Base-by-base conservation (phyloP, 2,797 vertebrate species). In the Lagocephalus sceleratus region DNA sequence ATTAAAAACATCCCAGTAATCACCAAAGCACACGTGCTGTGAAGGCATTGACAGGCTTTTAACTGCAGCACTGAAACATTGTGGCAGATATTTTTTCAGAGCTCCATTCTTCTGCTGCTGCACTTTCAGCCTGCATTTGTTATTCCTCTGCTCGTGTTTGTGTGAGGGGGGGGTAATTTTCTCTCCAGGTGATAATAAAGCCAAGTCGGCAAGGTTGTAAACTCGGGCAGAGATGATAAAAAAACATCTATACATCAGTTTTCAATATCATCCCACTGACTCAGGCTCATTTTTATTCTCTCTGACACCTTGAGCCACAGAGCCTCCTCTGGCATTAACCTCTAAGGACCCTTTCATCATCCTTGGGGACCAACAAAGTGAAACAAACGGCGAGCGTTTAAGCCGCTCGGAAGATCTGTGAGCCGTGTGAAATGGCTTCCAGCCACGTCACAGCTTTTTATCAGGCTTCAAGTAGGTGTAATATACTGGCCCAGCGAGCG, bases 401-500 rank as follows among this genome's bases (percentile, higher is more conserved):
- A 48, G 62, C 47, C 23, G 26, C 23, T 47, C 66, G 44, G 41
- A 46, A 57, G 68, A 76, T 35, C 58, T 71, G 63, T 61, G 62
- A 60, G 65, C 51, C 61, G 71, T 73, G 66, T 83, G 69, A 79
- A 68, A 72, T 70, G 6, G 44, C 63, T 73, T 71, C 78, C 58
- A 75, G 71, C 76, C 19, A 67, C 23, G 39, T 60, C 55, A 20
- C 21, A 55, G 71, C 69, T 66, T 71, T 82, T 74, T 78, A 81
- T 83, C 68, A 69, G 48, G 51, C 60, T 56, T 60, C 68, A 79
- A 85, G 76, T 69, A 82, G 73, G 66, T 76, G 66, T 68, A 83
- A 82, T 84, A 73, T 76, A 79, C 57, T 43, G 73, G 61, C 54
- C 75, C 74, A 45, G 39, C 64, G 73, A 82, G 77, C 66, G 22